Percentiles rank a stretch among this genome's conserved stretches.
Conservation (phyloP, 2,888 invertebrate genomes). For the Andricus quercusramuli region DNA sequence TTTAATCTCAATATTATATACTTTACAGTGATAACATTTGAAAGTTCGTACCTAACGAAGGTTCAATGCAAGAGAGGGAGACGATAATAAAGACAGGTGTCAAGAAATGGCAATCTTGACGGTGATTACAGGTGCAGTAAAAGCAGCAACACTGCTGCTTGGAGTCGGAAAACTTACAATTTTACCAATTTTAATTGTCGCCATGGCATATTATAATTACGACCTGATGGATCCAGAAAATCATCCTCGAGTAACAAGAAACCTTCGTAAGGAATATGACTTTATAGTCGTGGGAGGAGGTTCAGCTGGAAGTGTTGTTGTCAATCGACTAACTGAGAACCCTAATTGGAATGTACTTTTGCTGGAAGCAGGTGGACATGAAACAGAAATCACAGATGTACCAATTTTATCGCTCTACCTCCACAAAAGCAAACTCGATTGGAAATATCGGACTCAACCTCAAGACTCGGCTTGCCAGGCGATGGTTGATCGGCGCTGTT, state of each 20-base stretch:
- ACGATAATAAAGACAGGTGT: conserved; percentile 12
- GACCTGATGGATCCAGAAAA: conserved; percentile 92
- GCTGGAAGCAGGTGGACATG: conserved; percentile 92
- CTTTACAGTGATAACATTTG: not conserved
- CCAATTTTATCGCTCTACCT: conserved; percentile 92
- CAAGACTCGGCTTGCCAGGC: conserved; percentile 91
- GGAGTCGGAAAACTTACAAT: conserved; percentile 87
- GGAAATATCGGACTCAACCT: conserved; percentile 94
- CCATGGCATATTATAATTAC: conserved; percentile 91
- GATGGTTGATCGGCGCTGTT: conserved; percentile 90
- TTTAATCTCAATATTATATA: not conserved
- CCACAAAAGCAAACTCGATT: conserved; percentile 93
- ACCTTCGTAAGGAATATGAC: conserved; percentile 87
- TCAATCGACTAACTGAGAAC: conserved; percentile 89
- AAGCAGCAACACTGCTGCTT: conserved; percentile 85
- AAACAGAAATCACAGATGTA: conserved; percentile 92
- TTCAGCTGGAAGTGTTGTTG: conserved; percentile 91
- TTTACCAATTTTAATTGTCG: conserved; percentile 87
- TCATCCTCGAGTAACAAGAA: conserved; percentile 84
- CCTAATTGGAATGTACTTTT: conserved; percentile 89
- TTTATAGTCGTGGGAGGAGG: conserved; percentile 92
- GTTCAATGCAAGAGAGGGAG: conserved; percentile 12
- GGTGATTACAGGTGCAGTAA: conserved; percentile 84
- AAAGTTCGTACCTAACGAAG: not conserved
- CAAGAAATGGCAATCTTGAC: conserved; percentile 74